Conservation (phyloP, 1,140 invertebrate species). For the Xylocopa sonorina region DNA sequence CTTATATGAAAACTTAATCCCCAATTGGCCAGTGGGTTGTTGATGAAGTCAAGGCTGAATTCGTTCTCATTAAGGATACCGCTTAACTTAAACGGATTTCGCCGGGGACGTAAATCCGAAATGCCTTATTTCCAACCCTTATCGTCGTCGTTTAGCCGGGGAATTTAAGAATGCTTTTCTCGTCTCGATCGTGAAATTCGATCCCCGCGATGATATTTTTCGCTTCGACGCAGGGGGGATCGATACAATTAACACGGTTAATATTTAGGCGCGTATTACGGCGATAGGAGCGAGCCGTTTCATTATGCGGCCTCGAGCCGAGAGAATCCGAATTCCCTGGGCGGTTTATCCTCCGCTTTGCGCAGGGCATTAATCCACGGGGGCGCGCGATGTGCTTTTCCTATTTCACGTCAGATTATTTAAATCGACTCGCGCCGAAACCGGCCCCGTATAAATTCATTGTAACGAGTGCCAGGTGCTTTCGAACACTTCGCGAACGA, state of each 20-base stretch:
- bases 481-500: neutral
- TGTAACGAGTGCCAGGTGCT: neutral
- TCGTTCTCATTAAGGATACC: slow-evolving; percentile 11
- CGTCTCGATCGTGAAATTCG: neutral
- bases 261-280: slow-evolving; percentile 31
- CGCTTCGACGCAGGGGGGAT: neutral
- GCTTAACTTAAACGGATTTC: neutral
- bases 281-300: neutral
- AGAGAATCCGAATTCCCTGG: slow-evolving; percentile 28
- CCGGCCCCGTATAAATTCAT: neutral
- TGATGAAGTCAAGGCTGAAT: slow-evolving; percentile 9
- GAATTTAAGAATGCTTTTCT: neutral
- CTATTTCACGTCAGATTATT: slow-evolving; percentile 7
- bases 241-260: slow-evolving; percentile 11
- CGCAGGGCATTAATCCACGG: neutral
- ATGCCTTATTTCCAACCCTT: neutral
- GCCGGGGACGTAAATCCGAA: neutral
- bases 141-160: neutral
- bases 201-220: neutral
- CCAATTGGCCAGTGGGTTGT: neutral
- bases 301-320: neutral
- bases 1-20: slow-evolving; percentile 24
- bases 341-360: neutral
- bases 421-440: slow-evolving; percentile 2
- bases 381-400: neutral